phyloP scores from a whole-genome alignment of 2,797 vertebrate species.

The Odontamblyopus lacepedii region DNA sequence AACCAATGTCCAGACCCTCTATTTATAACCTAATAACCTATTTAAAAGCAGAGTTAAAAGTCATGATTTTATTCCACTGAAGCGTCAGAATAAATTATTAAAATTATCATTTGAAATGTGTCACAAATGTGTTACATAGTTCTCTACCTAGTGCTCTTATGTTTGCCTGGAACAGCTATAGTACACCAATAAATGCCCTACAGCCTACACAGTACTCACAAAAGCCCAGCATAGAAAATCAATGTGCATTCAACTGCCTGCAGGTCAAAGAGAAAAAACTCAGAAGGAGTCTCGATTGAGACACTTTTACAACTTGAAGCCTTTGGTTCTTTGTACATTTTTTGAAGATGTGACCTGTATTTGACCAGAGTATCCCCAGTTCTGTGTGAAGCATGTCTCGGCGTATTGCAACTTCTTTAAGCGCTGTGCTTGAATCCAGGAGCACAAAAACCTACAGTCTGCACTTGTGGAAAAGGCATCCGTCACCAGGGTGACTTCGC shows the following conservation, averaged over 20 bases:
- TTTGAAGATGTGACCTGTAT: not conserved
- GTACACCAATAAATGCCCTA: not conserved
- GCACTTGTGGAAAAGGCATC: conserved; percentile 35
- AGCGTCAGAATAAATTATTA: not conserved
- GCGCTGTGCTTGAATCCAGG: conserved; percentile 17
- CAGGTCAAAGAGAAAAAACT: not conserved
- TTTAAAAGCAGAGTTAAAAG: not conserved
- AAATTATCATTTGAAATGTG: not conserved
- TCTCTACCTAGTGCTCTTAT: not conserved
- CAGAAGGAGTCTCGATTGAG: not conserved
- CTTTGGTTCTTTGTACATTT: not conserved
- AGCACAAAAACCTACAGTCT: conserved; percentile 34
- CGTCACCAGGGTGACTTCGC: conserved; percentile 26
- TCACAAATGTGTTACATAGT: not conserved
- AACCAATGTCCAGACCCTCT: not conserved
- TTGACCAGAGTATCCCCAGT: conserved; percentile 6
- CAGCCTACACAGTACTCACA: conserved; percentile 1
- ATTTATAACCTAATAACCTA: not conserved
- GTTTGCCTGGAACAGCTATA: not conserved
- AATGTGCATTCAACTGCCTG: conserved; percentile 6
- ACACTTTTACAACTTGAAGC: not conserved
- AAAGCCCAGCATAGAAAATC: conserved; percentile 10
- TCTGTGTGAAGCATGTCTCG: conserved; percentile 1
- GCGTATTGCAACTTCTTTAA: conserved; percentile 6
- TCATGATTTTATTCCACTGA: not conserved